Base-by-base conservation (phyloP, 2,888 invertebrate genomes). In the Ophonus ardosiacus region DNA sequence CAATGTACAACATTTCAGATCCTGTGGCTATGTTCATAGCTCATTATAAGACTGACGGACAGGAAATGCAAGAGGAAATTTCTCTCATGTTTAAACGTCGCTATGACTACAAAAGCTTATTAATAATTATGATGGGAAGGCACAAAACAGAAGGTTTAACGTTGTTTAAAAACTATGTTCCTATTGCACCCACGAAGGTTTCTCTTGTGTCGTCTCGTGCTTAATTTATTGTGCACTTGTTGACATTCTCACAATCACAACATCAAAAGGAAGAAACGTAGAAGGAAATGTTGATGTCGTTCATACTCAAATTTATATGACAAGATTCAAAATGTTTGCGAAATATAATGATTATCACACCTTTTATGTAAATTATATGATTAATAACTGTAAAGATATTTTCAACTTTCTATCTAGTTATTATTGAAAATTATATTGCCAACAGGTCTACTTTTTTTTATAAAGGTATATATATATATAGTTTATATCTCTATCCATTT, bases 11-110 rank as follows among this genome's bases (percentile, higher is more conserved):
- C 38, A 31, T 31, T 31, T 51, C 13, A 13, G 43, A 51, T 43
- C 51, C 24, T 21, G 57, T 57, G n/a, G 57, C 78, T 78, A 68
- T 68, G 40, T 68, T n/a, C 78, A 24, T 78, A 24, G 71, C 21
- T 78, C 40, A 71, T 81, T 81, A 81, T 81, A 71, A 68, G 17
- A 21, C 18, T 71, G 68, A 65, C 31, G 38, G 59, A 83, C 83
- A 61, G 83, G 83, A 83, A 83, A 76, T 83, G 83, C 76, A 83
- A 74, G 59, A 74, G 59, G 59, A 83, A 83, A 83, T 76, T 76
- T 83, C 83, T 83, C 83, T 61, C 76, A 76, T 83, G 80, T 80
- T 78, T 78, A 82, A 56, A 71, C 57, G 71, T 24, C 24, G 68
- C 43, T 17, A 59, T 15, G 10, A 76, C 18, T 40, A 83, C 83